Evolutionary conservation across 2,797 vertebrate species (phyloP).

Genomic region (Pseudochromis fuscus): DNA sequence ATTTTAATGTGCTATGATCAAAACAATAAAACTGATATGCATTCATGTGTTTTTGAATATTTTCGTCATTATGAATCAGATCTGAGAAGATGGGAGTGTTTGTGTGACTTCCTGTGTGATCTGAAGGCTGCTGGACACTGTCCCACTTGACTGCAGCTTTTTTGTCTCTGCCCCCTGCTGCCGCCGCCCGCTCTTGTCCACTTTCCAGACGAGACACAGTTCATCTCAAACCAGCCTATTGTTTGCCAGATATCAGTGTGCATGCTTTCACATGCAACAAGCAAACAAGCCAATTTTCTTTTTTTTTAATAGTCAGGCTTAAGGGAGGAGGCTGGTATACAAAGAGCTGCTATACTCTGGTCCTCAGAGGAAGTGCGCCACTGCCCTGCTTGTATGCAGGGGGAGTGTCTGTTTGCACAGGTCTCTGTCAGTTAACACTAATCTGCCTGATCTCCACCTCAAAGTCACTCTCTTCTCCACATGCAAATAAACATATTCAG

Average conservation of each 20-base stretch:
- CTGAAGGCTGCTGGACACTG: no score
- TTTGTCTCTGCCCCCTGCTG: no score
- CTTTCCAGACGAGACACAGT: no score
- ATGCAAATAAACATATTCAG: slow-evolving; percentile 83
- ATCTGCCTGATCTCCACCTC: slow-evolving; percentile 83
- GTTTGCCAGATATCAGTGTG: slow-evolving; percentile 30
- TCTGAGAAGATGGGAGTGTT: no score
- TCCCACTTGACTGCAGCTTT: no score
- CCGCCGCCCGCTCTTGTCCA: no score
- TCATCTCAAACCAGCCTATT: no score
- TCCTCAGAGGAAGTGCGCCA: slow-evolving; percentile 67
- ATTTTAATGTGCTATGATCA: no score
- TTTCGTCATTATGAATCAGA: no score
- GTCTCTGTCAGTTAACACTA: slow-evolving; percentile 80
- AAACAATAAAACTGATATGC: no score
- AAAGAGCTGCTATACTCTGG: slow-evolving; percentile 44
- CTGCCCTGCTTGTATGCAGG: slow-evolving; percentile 61
- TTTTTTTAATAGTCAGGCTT: slow-evolving; percentile 22
- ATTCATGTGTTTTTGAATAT: no score
- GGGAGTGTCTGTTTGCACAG: slow-evolving; percentile 81
- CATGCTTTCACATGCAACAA: slow-evolving; percentile 42
- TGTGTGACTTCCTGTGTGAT: no score
- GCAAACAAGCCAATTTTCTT: slow-evolving; percentile 38
- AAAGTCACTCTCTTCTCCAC: slow-evolving; percentile 80
- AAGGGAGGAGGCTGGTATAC: slow-evolving; percentile 30